phyloP scores from a whole-genome alignment of 2,797 vertebrate species.

The Distichodus sexfasciatus region DNA sequence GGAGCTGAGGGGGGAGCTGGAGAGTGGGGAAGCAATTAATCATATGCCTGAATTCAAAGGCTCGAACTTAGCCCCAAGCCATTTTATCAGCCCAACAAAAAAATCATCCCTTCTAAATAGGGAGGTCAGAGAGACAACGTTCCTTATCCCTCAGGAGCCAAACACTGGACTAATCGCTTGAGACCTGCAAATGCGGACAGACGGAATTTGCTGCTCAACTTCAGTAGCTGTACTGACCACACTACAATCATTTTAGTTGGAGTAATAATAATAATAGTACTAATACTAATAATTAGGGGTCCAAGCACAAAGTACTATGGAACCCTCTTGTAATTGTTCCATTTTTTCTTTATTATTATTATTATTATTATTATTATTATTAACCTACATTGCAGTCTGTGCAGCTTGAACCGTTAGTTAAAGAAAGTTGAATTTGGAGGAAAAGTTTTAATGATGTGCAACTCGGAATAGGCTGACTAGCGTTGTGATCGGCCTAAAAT shows the following conservation, averaged over 20 bases:
- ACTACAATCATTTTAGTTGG: not conserved
- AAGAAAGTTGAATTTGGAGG: too few relatives aligned
- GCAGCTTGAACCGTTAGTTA: too few relatives aligned
- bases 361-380: too few relatives aligned
- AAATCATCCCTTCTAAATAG: slow-evolving; percentile 31
- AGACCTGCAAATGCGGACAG: not conserved
- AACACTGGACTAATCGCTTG: not conserved
- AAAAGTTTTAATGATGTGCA: too few relatives aligned
- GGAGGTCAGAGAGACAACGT: not conserved
- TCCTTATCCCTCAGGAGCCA: not conserved
- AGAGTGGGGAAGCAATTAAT: slow-evolving; percentile 34
- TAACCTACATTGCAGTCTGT: too few relatives aligned
- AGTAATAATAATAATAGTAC: not conserved
- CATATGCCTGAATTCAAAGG: slow-evolving; percentile 32
- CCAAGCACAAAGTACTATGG: too few relatives aligned
- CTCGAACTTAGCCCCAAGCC: slow-evolving; percentile 19
- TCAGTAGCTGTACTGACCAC: not conserved
- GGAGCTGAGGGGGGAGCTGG: slow-evolving; percentile 2
- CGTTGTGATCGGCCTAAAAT: too few relatives aligned
- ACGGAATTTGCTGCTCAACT: too few relatives aligned
- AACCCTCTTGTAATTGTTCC: too few relatives aligned
- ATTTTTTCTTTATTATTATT: too few relatives aligned
- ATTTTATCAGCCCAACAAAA: slow-evolving; percentile 33
- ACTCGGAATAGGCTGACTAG: too few relatives aligned
- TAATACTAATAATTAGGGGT: too few relatives aligned